Evolutionary conservation across 1,140 invertebrate species (phyloP), one percentile per base, ranked within the genome.

Genomic region (Cotesia chilonis): DNA sequence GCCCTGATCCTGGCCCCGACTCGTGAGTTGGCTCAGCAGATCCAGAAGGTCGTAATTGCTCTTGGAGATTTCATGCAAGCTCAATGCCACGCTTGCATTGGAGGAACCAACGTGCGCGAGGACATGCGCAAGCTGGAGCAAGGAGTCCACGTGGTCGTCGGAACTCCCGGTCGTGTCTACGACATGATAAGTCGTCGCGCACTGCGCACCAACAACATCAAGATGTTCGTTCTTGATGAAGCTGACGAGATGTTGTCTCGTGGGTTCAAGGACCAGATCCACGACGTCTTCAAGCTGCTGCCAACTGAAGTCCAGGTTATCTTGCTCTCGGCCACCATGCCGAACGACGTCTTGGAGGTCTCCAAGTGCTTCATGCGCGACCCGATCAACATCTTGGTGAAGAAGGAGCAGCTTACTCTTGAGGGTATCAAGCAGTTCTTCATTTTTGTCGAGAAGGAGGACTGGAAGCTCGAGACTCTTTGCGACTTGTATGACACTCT

Each of bases 241-340:
- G 98, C 98, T 79, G 98, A 99, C 88, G 98, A 99, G 89, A 99
- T 99, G 98, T 93, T 99, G 83, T 99, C 97, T 41, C 90, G 97
- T 87, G 98, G 98, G 81, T 99, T 99, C 85, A 99, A 99, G 87
- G 98, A 99, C 88, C 98, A 99, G 88, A 99, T 99, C 84, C 97
- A 99, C 85, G 97, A 99, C 89, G 97, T 99, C 61, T 99, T 99
- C 88, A 95, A 94, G 86, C 92, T 92, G 86, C 89, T 99, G 82
- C 93, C 93, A 10, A 81, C 91, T 68, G 94, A 96, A 87, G 96
- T 98, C 4, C 41, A 47, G 88, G 93, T 99, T 35, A 98, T 99
- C 84, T 88, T 99, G 80, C 88, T 99, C 66, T 99, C 97, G 65
- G 98, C 98, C 80, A 99, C 98, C 4, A 98, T 99, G 96, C 97